Percentiles rank a stretch among this genome's conserved stretches.
Conservation (phyloP, 30 jellyfish, hydroid and myxozoan genomes). For the Chironex yamaguchii region DNA sequence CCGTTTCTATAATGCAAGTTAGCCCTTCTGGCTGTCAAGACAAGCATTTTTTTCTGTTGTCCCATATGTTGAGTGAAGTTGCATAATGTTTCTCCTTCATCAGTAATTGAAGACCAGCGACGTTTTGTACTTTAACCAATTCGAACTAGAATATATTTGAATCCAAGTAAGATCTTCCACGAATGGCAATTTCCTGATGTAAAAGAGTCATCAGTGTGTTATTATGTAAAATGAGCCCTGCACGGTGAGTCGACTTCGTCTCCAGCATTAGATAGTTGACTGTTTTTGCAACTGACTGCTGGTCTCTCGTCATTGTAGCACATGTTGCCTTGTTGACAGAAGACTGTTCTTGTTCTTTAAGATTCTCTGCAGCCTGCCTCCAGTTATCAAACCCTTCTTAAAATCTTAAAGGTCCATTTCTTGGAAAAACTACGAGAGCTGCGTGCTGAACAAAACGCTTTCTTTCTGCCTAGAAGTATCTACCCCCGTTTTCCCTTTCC, state of each 20-base stretch:
- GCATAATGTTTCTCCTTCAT: not conserved
- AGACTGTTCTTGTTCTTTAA: not conserved
- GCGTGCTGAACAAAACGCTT: too few species aligned
- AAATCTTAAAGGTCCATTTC: too few species aligned
- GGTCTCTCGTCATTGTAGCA: not conserved
- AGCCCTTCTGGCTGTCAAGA: not conserved
- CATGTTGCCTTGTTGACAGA: not conserved
- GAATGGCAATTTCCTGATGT: not conserved
- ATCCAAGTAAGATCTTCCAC: not conserved
- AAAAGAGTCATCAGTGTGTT: not conserved
- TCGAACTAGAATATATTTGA: not conserved
- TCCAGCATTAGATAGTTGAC: not conserved
- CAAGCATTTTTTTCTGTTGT: not conserved
- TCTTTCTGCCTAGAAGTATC: too few species aligned
- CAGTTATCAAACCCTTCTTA: not conserved
- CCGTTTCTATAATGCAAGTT: not conserved
- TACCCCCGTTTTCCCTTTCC: too few species aligned
- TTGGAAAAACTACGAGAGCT: too few species aligned
- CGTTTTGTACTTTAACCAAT: not conserved
- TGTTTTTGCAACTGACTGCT: not conserved
- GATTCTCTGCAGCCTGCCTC: not conserved
- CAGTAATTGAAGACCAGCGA: not conserved
- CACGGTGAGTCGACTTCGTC: not conserved
- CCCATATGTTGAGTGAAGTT: not conserved
- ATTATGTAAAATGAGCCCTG: not conserved